Evolutionary conservation across 2,113 vertebrate species (phyloP).

Genomic region (Malurus elegans): DNA sequence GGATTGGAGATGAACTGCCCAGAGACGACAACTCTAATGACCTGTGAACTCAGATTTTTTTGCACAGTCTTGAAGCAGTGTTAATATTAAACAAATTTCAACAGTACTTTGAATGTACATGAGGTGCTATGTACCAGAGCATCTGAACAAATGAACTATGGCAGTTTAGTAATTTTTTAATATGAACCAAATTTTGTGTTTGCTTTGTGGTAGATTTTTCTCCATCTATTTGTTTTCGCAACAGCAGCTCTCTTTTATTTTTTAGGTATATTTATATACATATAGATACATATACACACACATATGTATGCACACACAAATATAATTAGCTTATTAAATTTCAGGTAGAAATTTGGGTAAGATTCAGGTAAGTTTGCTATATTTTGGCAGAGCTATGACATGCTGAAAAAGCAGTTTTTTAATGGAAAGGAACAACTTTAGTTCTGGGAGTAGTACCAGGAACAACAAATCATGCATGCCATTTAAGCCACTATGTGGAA

Average conservation of each 20-base stretch:
- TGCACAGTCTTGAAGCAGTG: neutral
- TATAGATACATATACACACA: neutral
- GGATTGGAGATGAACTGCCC: neutral
- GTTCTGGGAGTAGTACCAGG: neutral
- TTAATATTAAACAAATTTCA: neutral
- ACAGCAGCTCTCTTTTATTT: neutral
- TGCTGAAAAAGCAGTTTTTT: neutral
- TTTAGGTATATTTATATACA: neutral
- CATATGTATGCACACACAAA: neutral
- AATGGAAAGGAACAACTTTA: neutral
- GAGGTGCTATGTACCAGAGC: neutral
- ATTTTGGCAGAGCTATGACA: neutral
- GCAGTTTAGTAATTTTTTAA: neutral
- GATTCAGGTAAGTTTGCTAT: neutral
- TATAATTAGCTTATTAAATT: neutral
- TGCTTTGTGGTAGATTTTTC: rapidly evolving
- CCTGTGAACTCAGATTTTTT: neutral
- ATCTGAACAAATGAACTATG: neutral
- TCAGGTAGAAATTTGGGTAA: neutral
- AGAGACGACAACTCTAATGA: neutral
- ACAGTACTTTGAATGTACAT: neutral
- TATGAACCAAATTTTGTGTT: rapidly evolving
- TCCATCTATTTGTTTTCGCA: neutral
- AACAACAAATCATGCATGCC: neutral
- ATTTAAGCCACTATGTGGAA: neutral